phyloP scores from a whole-genome alignment of 2,113 vertebrate species.

The Pithys albifrons region DNA sequence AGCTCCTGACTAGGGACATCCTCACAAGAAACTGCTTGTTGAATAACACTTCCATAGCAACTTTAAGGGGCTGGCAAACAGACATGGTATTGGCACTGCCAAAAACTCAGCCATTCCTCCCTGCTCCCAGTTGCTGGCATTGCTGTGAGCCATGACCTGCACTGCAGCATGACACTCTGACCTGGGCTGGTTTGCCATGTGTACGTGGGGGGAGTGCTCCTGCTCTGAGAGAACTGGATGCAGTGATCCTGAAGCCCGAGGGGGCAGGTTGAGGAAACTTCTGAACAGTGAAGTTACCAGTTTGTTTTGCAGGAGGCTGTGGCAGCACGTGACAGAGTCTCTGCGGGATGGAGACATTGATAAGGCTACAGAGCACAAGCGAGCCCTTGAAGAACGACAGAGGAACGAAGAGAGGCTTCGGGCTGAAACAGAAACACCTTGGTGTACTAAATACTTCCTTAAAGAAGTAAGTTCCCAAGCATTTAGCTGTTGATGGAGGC shows the following conservation, averaged over 20 bases:
- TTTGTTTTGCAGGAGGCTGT: slow-evolving; percentile 82
- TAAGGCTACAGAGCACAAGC: slow-evolving; percentile 94
- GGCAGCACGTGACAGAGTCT: slow-evolving; percentile 91
- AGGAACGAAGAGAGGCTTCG: slow-evolving; percentile 90
- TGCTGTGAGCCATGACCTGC: background rate
- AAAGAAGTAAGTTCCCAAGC: slow-evolving; percentile 80
- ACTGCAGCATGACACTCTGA: fast-evolving
- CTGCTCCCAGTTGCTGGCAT: background rate
- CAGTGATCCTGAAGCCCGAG: fast-evolving
- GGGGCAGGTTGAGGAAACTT: background rate
- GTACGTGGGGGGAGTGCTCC: background rate
- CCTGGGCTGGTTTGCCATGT: background rate
- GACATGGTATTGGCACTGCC: background rate
- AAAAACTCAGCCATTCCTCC: background rate
- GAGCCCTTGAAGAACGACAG: slow-evolving; percentile 89
- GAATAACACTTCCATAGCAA: background rate
- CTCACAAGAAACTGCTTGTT: background rate
- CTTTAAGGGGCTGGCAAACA: background rate
- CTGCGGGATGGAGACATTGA: slow-evolving; percentile 91
- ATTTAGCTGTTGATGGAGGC: background rate
- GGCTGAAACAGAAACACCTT: slow-evolving; percentile 84
- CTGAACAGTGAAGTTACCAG: background rate
- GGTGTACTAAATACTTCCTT: slow-evolving; percentile 91
- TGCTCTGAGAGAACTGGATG: background rate
- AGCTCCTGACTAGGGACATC: background rate